A percentile compares a stretch with the other conserved stretches of the same genome.
phyloP scores from a whole-genome alignment of 2,888 invertebrate species.

The Pyralis farinalis region DNA sequence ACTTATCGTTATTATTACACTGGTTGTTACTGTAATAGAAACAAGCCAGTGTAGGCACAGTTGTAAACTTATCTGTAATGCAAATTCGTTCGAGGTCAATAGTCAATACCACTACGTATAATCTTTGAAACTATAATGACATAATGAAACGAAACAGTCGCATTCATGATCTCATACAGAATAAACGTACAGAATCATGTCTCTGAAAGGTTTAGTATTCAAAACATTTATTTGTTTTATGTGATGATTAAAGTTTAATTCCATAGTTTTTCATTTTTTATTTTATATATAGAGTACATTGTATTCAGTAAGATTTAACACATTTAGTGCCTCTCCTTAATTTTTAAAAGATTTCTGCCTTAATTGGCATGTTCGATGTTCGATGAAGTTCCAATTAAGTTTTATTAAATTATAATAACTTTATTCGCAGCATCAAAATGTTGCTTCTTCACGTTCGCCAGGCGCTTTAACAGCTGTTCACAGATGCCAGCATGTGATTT shows the following conservation, averaged over 20 bases:
- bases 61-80: neutral
- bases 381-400: too few species aligned
- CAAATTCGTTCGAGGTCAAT: constrained; percentile 2
- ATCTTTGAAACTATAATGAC: neutral
- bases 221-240: neutral
- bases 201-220: neutral
- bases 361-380: too few species aligned
- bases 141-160: neutral
- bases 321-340: too few species aligned
- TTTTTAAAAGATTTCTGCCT: too few species aligned
- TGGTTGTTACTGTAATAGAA: too few species aligned
- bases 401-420: neutral
- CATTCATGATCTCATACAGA: neutral
- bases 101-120: neutral
- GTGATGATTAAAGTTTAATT: neutral
- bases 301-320: too few species aligned
- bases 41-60: neutral
- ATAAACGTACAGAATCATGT: neutral
- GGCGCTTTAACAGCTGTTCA: constrained; percentile 20
- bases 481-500: constrained; percentile 41
- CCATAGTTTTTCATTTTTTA: too few species aligned
- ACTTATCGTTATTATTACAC: too few species aligned
- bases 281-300: too few species aligned
- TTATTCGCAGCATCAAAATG: constrained; percentile 21
- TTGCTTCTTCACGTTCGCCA: constrained; percentile 15